Evolutionary conservation across 2,797 vertebrate species (phyloP).

Genomic region (Hypotaenidia philippensis): DNA sequence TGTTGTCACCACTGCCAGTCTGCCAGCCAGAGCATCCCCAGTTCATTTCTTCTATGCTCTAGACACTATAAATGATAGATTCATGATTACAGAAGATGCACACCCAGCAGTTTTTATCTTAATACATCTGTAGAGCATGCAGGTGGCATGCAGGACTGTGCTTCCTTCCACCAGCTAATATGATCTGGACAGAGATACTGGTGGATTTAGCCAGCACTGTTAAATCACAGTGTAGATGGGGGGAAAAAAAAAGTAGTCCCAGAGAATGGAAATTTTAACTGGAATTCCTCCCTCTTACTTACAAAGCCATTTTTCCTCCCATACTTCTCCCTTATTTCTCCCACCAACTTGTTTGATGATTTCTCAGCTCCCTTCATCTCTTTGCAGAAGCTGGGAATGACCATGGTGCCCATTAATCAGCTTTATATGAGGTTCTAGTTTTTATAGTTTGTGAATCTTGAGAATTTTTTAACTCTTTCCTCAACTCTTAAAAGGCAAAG

Average conservation of each 20-base stretch:
- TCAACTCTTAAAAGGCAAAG: neutral
- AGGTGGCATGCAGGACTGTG: neutral
- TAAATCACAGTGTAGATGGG: neutral
- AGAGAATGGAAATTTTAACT: neutral
- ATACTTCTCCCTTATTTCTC: neutral
- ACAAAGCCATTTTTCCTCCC: neutral
- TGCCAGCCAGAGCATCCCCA: neutral
- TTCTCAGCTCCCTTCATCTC: neutral
- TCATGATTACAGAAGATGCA: neutral
- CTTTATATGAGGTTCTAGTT: neutral
- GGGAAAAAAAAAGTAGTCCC: neutral
- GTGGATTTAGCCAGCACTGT: neutral
- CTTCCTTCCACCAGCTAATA: neutral
- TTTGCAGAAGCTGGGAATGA: neutral
- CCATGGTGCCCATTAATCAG: neutral
- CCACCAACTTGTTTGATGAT: neutral
- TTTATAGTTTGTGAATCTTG: neutral
- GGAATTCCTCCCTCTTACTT: neutral
- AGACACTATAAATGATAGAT: neutral
- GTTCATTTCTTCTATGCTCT: fast-evolving
- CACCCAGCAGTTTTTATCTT: neutral
- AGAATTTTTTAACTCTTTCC: neutral
- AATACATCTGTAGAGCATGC: neutral
- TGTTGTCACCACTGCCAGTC: neutral
- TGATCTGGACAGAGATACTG: neutral